These are phyloP conservation scores for Columba guinea DNA, from an alignment of 2,797 vertebrate genomes.

Conservation along the genomic window DNA sequence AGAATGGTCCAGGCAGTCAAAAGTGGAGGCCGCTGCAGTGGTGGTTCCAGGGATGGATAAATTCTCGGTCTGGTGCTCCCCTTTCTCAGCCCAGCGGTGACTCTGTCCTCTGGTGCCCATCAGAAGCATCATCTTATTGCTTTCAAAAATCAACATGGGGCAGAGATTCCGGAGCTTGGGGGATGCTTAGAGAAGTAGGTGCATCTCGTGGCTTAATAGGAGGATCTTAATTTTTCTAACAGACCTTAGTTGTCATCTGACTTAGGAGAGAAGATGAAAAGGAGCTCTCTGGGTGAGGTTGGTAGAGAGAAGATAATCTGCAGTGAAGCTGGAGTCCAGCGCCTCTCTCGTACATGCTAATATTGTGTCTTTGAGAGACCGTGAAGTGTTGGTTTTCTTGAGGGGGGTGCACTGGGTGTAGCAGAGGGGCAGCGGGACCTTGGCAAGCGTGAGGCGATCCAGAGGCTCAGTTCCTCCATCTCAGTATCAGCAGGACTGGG, in stretches of 20 bases:
- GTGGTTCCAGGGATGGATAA: background rate
- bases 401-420: background rate
- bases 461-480: background rate
- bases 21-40: background rate
- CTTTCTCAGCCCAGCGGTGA: background rate
- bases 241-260: background rate
- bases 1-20: background rate
- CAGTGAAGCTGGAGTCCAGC: background rate
- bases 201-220: background rate
- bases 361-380: background rate
- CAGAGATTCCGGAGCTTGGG: background rate
- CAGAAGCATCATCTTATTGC: background rate
- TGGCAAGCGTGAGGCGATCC: background rate
- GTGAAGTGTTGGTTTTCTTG: background rate
- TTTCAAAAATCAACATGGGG: background rate
- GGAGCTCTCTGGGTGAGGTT: background rate
- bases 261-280: background rate
- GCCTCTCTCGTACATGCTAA: rapidly evolving
- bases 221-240: background rate
- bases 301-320: background rate
- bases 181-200: background rate
- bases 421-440: background rate
- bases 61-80: background rate
- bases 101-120: background rate
- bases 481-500: background rate